Evolutionary conservation across 2,888 invertebrate genomes (phyloP).

Genomic region (Pseudanteris insignis): DNA sequence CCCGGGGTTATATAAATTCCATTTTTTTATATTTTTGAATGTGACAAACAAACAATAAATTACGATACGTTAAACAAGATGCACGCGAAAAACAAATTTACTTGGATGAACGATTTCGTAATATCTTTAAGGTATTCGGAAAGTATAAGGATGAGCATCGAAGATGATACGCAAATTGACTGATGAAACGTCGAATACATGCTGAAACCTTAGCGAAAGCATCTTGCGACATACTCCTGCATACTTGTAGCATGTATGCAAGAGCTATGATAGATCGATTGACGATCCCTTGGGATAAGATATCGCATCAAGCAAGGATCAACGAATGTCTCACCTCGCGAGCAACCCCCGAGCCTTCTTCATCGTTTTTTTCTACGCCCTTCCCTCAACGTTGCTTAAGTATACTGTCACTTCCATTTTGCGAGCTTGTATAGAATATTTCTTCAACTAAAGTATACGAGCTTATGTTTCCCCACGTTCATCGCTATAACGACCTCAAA

Average conservation of each 20-base stretch:
- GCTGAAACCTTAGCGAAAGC: slow-evolving; percentile 27
- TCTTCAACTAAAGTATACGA: slow-evolving; percentile 31
- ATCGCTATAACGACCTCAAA: slow-evolving; percentile 12
- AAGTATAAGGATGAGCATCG: slow-evolving; percentile 28
- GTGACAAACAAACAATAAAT: too few relatives aligned
- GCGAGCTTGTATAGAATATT: slow-evolving; percentile 45
- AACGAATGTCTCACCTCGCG: slow-evolving; percentile 52
- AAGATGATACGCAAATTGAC: slow-evolving; percentile 28
- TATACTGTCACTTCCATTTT: slow-evolving; percentile 47
- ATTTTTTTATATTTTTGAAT: too few relatives aligned
- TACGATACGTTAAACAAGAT: too few relatives aligned
- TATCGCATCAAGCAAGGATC: slow-evolving; percentile 61
- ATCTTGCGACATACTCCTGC: slow-evolving; percentile 29
- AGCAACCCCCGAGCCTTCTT: slow-evolving; percentile 42
- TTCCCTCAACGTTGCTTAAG: slow-evolving; percentile 46
- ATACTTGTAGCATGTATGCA: slow-evolving; percentile 41
- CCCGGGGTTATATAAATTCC: slow-evolving; percentile 41
- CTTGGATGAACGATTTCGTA: too few relatives aligned
- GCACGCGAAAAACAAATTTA: slow-evolving; percentile 4
- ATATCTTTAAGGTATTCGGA: slow-evolving; percentile 26
- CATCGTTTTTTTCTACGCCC: slow-evolving; percentile 43
- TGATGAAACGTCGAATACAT: slow-evolving; percentile 38
- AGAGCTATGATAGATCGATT: slow-evolving; percentile 60
- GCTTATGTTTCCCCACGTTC: slow-evolving; percentile 24
- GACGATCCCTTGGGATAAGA: slow-evolving; percentile 61